Evolutionary conservation across 2,113 vertebrate species (phyloP).

Genomic region (Spea bombifrons): DNA sequence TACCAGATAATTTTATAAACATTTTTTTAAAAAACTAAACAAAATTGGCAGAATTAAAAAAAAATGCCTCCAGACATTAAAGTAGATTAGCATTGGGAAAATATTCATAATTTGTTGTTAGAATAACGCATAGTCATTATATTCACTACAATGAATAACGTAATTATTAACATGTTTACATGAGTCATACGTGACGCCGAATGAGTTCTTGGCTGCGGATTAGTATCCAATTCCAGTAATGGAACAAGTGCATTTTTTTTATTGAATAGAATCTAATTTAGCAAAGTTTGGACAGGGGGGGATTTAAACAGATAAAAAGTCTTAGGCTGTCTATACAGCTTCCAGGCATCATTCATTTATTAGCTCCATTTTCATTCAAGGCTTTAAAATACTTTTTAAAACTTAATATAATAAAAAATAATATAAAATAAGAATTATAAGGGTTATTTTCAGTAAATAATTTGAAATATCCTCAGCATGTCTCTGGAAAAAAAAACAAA

Average conservation of each 20-base stretch:
- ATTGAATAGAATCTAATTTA: conserved; percentile 5
- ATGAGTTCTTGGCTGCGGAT: background rate
- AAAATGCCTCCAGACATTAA: too few relatives aligned
- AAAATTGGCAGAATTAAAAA: too few relatives aligned
- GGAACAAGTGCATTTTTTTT: background rate
- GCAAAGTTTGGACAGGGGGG: conserved; percentile 1
- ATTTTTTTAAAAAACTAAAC: too few relatives aligned
- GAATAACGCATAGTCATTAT: too few relatives aligned
- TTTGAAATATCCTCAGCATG: too few relatives aligned
- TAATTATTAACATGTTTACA: background rate
- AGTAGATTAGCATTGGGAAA: too few relatives aligned
- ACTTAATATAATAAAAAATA: too few relatives aligned
- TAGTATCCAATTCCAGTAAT: background rate
- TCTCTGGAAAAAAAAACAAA: too few relatives aligned
- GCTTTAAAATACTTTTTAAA: background rate
- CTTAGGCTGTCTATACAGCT: conserved; percentile 5
- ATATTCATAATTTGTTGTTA: too few relatives aligned
- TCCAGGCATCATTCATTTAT: background rate
- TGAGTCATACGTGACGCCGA: background rate
- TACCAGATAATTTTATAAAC: too few relatives aligned
- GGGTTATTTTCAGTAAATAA: too few relatives aligned
- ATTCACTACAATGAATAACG: background rate
- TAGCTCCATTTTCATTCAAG: conserved; percentile 3
- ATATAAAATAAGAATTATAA: too few relatives aligned
- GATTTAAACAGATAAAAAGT: conserved; percentile 15